A percentile compares a stretch with the other conserved stretches of the same genome.
Evolutionary conservation across 2,888 invertebrate species (phyloP).

Genomic region (Apotomis capreana): DNA sequence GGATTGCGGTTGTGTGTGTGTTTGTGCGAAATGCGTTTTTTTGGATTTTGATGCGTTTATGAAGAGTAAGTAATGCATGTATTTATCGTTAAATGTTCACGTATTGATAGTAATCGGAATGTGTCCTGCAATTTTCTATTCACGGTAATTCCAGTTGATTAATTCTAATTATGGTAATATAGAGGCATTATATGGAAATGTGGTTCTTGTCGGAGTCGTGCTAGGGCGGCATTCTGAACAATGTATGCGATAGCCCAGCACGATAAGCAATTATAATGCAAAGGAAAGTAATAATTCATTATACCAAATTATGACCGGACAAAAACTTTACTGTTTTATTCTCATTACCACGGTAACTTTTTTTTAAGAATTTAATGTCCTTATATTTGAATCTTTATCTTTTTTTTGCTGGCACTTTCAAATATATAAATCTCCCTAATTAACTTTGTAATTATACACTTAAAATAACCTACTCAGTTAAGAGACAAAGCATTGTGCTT

Average conservation of each 20-base stretch:
- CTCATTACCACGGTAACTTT: not conserved
- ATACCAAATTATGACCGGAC: not conserved
- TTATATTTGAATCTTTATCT: no score
- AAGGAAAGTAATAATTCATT: not conserved
- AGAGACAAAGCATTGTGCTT: no score
- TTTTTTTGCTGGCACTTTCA: no score
- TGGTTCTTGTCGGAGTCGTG: not conserved
- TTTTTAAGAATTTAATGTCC: not conserved
- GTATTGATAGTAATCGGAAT: not conserved
- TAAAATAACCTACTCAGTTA: no score
- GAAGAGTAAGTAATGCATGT: constrained; percentile 20
- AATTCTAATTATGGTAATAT: constrained; percentile 24
- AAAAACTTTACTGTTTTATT: not conserved
- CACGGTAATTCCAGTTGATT: not conserved
- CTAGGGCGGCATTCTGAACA: constrained; percentile 6
- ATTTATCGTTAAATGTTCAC: not conserved
- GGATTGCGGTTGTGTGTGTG: constrained; percentile 47
- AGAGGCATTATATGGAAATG: not conserved
- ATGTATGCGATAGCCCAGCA: constrained; percentile 1
- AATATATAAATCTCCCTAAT: no score
- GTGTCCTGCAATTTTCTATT: not conserved
- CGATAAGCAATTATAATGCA: constrained; percentile 7
- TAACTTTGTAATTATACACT: no score
- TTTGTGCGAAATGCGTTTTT: constrained; percentile 44
- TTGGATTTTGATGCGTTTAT: constrained; percentile 39